Percentiles rank a stretch among this genome's conserved stretches.
Evolutionary conservation across 2,888 invertebrate genomes (phyloP).

Genomic region (Habrosyne pyritoides): DNA sequence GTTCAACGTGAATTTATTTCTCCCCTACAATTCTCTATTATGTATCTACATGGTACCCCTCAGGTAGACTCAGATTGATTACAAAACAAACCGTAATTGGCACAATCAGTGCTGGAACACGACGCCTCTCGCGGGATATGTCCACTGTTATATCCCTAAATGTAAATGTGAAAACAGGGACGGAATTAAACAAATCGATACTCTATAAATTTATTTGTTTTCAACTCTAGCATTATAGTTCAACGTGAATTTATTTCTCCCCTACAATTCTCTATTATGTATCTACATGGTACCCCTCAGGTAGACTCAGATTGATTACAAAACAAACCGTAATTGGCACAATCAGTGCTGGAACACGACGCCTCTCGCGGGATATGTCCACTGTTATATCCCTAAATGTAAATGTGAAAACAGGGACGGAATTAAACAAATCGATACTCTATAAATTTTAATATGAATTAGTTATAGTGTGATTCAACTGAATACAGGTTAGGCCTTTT

Average conservation of each 20-base stretch:
- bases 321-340: slow-evolving; percentile 44
- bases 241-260: no score
- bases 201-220: not conserved
- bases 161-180: not conserved
- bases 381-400: slow-evolving; percentile 9
- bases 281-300: not conserved
- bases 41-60: not conserved
- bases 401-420: not conserved
- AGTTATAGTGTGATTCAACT: no score
- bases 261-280: not conserved
- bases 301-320: slow-evolving; percentile 24
- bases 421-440: no score
- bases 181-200: not conserved
- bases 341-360: slow-evolving; percentile 44
- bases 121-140: slow-evolving; percentile 34
- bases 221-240: no score
- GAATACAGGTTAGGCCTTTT: no score
- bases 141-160: slow-evolving; percentile 13
- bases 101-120: slow-evolving; percentile 45
- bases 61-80: slow-evolving; percentile 19
- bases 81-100: slow-evolving; percentile 44
- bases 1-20: no score
- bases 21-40: not conserved
- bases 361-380: slow-evolving; percentile 33
- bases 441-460: no score